A percentile compares a stretch with the other conserved stretches of the same genome.
Conservation (phyloP, 1,140 invertebrate genomes). For the Drosophila funebris region DNA sequence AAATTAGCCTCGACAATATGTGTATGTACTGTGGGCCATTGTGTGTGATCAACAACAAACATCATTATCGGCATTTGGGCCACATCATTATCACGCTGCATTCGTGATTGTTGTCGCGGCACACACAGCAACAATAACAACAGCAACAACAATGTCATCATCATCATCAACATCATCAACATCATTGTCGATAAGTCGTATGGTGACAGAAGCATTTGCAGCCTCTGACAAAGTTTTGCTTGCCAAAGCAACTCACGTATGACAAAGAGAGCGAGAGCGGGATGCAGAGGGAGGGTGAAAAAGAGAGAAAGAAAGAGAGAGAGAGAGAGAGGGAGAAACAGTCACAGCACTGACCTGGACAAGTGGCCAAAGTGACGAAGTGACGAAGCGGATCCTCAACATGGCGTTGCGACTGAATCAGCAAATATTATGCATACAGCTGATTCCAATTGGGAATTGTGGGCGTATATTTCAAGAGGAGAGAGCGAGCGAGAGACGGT, state of each 20-base stretch:
- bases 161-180: slow-evolving; percentile 18
- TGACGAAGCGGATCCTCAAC: slow-evolving; percentile 71
- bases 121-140: slow-evolving; percentile 19
- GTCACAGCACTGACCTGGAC: slow-evolving; percentile 37
- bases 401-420: slow-evolving; percentile 60
- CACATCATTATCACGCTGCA: slow-evolving; percentile 67
- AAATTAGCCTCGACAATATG: neutral
- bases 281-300: too few relatives aligned
- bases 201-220: slow-evolving; percentile 59
- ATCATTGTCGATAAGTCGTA: slow-evolving; percentile 69
- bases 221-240: slow-evolving; percentile 37
- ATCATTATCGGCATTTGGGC: slow-evolving; percentile 63
- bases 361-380: slow-evolving; percentile 32
- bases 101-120: slow-evolving; percentile 73
- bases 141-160: slow-evolving; percentile 12
- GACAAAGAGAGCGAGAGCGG: slow-evolving; percentile 13
- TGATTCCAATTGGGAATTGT: slow-evolving; percentile 18
- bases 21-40: slow-evolving; percentile 38
- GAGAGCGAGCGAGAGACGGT: neutral
- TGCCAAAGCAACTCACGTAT: slow-evolving; percentile 64
- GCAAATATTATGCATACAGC: slow-evolving; percentile 78
- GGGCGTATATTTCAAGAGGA: neutral
- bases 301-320: neutral
- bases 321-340: neutral
- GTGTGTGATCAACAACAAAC: slow-evolving; percentile 55